These are phyloP conservation scores for Calycopis cecrops DNA, from an alignment of 1,140 invertebrate genomes.

Conservation along the genomic window DNA sequence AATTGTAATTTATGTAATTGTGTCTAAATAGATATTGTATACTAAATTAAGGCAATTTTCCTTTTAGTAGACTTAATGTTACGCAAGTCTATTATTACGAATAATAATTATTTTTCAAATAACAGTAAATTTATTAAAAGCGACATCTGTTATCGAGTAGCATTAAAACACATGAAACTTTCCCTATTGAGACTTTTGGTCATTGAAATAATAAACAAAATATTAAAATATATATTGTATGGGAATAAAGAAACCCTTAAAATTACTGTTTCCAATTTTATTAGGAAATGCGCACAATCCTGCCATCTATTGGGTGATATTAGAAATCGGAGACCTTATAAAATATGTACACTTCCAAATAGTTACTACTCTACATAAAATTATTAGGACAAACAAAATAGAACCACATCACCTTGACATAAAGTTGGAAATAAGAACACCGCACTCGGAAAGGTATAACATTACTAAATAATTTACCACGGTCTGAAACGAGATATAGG, in stretches of 20 bases:
- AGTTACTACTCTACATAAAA: slow-evolving; percentile 50
- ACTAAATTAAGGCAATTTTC: too few relatives aligned
- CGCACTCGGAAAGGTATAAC: slow-evolving; percentile 36
- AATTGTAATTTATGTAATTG: too few relatives aligned
- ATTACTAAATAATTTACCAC: slow-evolving; percentile 50
- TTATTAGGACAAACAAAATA: slow-evolving; percentile 24
- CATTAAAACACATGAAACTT: slow-evolving; percentile 1
- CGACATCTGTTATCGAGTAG: slow-evolving; percentile 49
- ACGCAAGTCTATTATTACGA: too few relatives aligned
- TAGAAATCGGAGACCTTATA: slow-evolving; percentile 30
- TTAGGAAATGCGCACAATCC: neutral
- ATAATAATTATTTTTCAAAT: too few relatives aligned
- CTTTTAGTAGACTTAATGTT: too few relatives aligned
- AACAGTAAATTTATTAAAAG: neutral
- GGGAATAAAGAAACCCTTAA: neutral
- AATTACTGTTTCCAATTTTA: neutral
- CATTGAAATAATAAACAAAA: too few relatives aligned
- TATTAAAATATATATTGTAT: neutral
- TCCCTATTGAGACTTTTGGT: too few relatives aligned
- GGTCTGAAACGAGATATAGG: slow-evolving; percentile 43
- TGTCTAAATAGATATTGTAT: too few relatives aligned
- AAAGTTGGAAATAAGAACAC: slow-evolving; percentile 28
- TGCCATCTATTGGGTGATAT: slow-evolving; percentile 40
- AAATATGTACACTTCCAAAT: slow-evolving; percentile 51
- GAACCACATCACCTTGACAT: slow-evolving; percentile 21